phyloP scores from a whole-genome alignment of 2,113 vertebrate genomes.

The Ophiodon elongatus region DNA sequence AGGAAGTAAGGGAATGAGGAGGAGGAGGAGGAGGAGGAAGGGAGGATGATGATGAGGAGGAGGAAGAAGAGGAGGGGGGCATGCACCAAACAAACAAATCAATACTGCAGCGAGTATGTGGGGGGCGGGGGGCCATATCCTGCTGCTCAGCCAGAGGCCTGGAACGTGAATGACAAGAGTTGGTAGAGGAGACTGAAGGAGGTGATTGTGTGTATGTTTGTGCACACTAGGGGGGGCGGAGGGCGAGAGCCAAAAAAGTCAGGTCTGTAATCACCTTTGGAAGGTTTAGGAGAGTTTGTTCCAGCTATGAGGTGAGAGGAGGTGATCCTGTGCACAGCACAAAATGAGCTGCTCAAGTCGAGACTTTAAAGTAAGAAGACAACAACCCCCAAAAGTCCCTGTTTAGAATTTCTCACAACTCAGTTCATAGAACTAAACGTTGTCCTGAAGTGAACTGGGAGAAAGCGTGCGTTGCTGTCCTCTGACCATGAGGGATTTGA shows the following conservation, averaged over 20 bases:
- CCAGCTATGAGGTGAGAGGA: conserved; percentile 27
- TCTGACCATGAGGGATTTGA: conserved; percentile 18
- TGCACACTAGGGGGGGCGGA: not conserved
- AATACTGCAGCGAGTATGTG: conserved; percentile 78
- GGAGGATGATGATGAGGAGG: too few species aligned
- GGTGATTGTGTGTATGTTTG: conserved; percentile 25
- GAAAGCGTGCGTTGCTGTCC: conserved; percentile 11
- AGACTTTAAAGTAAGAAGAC: not conserved
- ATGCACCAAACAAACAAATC: conserved; percentile 81
- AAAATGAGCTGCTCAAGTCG: not conserved
- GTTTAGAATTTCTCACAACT: not conserved
- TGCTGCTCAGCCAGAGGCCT: conserved; percentile 47
- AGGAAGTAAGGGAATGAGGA: conserved; percentile 53
- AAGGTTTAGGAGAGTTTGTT: conserved; percentile 29
- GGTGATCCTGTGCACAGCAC: conserved; percentile 10
- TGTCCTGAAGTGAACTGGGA: not conserved
- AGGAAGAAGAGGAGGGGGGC: conserved; percentile 19
- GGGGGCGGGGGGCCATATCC: conserved; percentile 59
- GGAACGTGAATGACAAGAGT: conserved; percentile 50
- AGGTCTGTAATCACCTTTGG: conserved; percentile 26
- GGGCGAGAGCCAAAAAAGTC: conserved; percentile 25
- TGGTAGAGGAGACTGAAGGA: conserved; percentile 35
- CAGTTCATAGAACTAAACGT: not conserved
- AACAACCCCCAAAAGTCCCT: not conserved
- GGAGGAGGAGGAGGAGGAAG: conserved; percentile 7